Percentiles rank a stretch among this genome's conserved stretches.
Evolutionary conservation across 2,888 invertebrate genomes (phyloP).

Genomic region (Sphecodes monilicornis): DNA sequence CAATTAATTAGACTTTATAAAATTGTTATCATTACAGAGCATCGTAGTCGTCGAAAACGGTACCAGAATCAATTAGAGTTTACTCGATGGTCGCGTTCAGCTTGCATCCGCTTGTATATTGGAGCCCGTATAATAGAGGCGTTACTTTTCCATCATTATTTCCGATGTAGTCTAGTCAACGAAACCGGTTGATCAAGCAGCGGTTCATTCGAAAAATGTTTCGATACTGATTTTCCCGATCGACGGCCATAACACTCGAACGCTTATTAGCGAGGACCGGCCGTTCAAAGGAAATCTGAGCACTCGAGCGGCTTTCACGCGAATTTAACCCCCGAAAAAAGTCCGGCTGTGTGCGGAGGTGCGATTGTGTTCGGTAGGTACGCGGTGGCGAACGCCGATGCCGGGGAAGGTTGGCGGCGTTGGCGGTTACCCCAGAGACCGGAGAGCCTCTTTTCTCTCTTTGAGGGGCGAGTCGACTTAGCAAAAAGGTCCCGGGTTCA

Average conservation of each 20-base stretch:
- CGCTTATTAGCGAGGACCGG: slow-evolving; percentile 37
- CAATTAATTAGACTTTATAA: neutral
- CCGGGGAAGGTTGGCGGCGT: slow-evolving; percentile 14
- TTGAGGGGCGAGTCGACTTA: slow-evolving; percentile 66
- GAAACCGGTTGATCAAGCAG: neutral
- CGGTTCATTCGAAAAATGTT: neutral
- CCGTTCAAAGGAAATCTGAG: slow-evolving; percentile 31
- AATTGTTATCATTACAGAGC: neutral
- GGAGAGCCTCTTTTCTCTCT: slow-evolving; percentile 60
- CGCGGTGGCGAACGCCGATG: slow-evolving; percentile 33
- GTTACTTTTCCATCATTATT: neutral
- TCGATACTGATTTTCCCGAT: neutral
- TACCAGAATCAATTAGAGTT: neutral
- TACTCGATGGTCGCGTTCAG: neutral
- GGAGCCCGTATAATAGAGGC: neutral
- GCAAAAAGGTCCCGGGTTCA: slow-evolving; percentile 64
- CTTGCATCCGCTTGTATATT: too few relatives aligned
- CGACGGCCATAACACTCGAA: neutral
- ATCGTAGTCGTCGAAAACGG: neutral
- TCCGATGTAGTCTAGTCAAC: neutral
- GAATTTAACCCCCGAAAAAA: slow-evolving; percentile 63
- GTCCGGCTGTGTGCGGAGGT: slow-evolving; percentile 28
- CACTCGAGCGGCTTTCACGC: slow-evolving; percentile 60
- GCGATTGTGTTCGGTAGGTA: slow-evolving; percentile 52
- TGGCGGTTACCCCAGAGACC: slow-evolving; percentile 63